phyloP scores from a whole-genome alignment of 2,113 vertebrate species.

The Ifrita kowaldi region DNA sequence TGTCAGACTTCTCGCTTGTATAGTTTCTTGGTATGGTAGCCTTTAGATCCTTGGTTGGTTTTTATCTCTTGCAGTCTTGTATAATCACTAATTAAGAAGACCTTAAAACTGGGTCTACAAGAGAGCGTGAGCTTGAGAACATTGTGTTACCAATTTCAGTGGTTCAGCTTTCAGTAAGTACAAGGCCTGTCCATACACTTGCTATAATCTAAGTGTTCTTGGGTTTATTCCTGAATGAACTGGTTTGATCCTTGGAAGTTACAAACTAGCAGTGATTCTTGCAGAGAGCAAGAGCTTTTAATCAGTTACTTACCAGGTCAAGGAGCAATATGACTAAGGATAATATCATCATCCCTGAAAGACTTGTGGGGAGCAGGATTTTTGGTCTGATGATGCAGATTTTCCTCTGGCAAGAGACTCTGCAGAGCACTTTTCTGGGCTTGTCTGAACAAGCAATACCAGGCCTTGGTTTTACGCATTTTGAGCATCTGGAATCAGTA shows the following conservation, averaged over 20 bases:
- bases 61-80: background rate
- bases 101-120: background rate
- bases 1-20: background rate
- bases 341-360: background rate
- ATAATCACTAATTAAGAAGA: background rate
- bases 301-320: background rate
- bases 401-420: background rate
- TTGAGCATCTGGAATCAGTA: background rate
- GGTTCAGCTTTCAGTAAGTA: background rate
- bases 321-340: background rate
- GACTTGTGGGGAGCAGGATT: background rate
- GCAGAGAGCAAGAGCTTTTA: background rate
- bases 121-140: background rate
- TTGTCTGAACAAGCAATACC: background rate
- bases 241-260: background rate
- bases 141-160: background rate
- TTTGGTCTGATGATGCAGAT: background rate
- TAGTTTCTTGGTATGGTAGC: background rate
- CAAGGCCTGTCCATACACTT: background rate
- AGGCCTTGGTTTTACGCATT: background rate
- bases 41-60: background rate
- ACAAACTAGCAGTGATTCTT: background rate
- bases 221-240: background rate
- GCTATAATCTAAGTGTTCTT: background rate
- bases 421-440: background rate